phyloP scores from a whole-genome alignment of 2,888 invertebrate genomes.

The Sarcophaga subvicina region DNA sequence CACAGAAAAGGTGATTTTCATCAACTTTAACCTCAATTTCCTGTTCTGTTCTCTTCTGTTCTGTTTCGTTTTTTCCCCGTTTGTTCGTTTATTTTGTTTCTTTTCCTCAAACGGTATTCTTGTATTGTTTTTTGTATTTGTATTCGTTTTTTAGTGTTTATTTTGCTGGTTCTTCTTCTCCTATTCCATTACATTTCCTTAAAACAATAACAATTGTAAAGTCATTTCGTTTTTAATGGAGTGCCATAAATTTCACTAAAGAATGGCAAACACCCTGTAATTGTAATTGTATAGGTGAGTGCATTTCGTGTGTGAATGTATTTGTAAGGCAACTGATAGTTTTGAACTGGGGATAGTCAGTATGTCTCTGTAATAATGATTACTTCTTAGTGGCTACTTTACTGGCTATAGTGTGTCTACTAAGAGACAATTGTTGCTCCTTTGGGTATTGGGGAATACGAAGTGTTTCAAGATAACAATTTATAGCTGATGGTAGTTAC shows the following conservation, averaged over 20 bases:
- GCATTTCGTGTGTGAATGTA: background rate
- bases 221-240: slow-evolving; percentile 63
- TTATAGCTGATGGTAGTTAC: too few species aligned
- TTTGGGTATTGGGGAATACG: too few species aligned
- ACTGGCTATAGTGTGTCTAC: too few species aligned
- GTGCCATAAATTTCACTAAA: slow-evolving; percentile 57
- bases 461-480: too few species aligned
- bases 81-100: slow-evolving; percentile 11
- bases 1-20: background rate
- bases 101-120: slow-evolving; percentile 19
- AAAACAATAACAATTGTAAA: slow-evolving; percentile 55
- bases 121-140: too few species aligned
- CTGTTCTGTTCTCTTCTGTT: background rate
- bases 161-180: background rate
- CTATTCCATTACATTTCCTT: background rate
- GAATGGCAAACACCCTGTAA: background rate
- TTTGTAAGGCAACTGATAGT: background rate
- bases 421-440: too few species aligned
- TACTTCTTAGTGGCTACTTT: too few species aligned
- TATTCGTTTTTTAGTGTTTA: too few species aligned
- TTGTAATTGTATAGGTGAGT: background rate
- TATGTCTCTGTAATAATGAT: too few species aligned
- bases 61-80: slow-evolving; percentile 1
- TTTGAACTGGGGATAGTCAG: too few species aligned
- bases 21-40: slow-evolving; percentile 15